Base-by-base conservation (phyloP, 2,113 vertebrate species). In the Glaucidium brasilianum region DNA sequence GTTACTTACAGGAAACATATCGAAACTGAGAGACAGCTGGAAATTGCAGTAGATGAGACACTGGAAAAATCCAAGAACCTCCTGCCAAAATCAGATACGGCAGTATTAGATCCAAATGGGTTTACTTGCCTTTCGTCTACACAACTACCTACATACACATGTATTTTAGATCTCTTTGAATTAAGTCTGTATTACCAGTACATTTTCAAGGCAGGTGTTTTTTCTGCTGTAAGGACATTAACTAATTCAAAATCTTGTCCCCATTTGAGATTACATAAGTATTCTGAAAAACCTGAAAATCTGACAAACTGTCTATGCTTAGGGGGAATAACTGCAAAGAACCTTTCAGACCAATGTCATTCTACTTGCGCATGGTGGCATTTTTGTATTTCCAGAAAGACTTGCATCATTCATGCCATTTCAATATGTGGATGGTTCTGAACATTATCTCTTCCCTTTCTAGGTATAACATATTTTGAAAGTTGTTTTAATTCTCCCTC, bases 1-100 rank as follows among this genome's bases (percentile, higher is more conserved):
- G 49, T 71, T 95, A 88, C 88, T 96, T 93, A 84, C 18, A 94
- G 91, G 72, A 95, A 94, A 95, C 64, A 52, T 67, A 90, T 78
- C 52, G 92, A 94, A 94, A 93, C 52, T 59, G 72, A 84, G 43
- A 94, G 72, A 93, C 79, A 89, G 76, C 37, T 95, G 91, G 92
- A 93, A 95, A 96, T 77, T 75, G 39, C 49, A 64, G 30, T 60
- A 89, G 72, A 87, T 78, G 79, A 86, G 80, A 81, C 50, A 62
- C 49, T 84, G 76, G 41, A 91, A 97, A 86, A 89, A 87, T 64
- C 30, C 49, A 94, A 35, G 56, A 85, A 52, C 81, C 30, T 92
- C 43, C 39, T 95, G 92, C 88, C 88, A 93, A 80, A 93, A 92
- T 88, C 85, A 93, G 64, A 83, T 39, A 67, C 26, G 72, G 26